phyloP scores from a whole-genome alignment of 2,113 vertebrate species.

The Cinclus mexicanus region DNA sequence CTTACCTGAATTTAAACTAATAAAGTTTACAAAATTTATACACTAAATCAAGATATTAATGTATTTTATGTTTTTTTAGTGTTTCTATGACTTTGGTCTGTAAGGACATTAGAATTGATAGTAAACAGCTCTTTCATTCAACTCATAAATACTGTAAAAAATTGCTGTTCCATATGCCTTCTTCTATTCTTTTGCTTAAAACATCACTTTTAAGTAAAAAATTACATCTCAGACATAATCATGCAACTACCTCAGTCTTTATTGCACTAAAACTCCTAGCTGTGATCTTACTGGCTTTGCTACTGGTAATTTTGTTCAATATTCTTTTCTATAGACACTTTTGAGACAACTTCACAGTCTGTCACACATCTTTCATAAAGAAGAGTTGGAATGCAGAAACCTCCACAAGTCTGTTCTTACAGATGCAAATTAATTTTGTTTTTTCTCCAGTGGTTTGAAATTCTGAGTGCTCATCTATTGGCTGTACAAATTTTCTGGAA shows the following conservation, averaged over 20 bases:
- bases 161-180: fast-evolving
- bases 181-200: neutral
- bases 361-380: neutral
- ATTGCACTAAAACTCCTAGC: neutral
- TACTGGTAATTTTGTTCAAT: neutral
- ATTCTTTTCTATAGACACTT: neutral
- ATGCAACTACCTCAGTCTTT: neutral
- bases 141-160: neutral
- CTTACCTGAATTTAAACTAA: neutral
- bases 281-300: neutral
- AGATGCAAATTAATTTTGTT: neutral
- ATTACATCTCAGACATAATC: neutral
- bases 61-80: neutral
- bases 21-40: neutral
- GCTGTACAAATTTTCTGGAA: neutral
- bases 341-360: neutral
- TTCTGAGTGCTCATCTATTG: neutral
- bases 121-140: neutral
- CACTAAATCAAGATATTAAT: neutral
- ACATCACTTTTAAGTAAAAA: neutral
- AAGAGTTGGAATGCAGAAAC: neutral
- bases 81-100: neutral
- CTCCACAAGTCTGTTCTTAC: neutral
- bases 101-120: neutral
- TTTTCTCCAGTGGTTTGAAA: neutral